Evolutionary conservation across 2,888 invertebrate genomes (phyloP).

Genomic region (Nomada fabriciana): DNA sequence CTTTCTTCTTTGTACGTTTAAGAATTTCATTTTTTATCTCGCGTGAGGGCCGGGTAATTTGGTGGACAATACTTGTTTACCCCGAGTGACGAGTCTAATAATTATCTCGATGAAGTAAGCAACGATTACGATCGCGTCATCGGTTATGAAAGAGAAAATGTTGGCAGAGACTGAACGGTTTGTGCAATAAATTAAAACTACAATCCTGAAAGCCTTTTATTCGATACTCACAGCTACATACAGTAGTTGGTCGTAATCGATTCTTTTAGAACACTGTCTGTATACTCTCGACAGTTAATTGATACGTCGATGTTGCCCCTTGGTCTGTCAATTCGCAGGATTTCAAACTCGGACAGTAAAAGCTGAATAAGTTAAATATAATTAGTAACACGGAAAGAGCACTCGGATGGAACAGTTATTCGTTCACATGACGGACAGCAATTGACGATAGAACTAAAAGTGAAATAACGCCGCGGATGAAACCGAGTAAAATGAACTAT

Average conservation of each 20-base stretch:
- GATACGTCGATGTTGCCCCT: not conserved
- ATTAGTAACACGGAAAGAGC: no score
- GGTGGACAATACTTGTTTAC: not conserved
- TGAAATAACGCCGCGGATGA: no score
- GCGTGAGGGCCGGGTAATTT: not conserved
- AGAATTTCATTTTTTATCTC: no score
- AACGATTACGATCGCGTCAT: conserved; percentile 19
- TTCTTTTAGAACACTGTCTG: no score
- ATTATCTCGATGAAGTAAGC: not conserved
- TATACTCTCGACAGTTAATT: not conserved
- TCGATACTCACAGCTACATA: not conserved
- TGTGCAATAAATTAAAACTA: conserved; percentile 15
- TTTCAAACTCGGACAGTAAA: no score
- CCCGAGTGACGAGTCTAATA: not conserved
- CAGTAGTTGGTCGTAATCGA: not conserved
- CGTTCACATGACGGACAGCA: no score
- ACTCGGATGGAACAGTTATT: no score
- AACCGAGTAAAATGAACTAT: no score
- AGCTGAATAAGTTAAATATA: no score
- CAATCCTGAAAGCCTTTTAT: not conserved
- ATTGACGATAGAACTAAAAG: no score
- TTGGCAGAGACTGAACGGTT: not conserved
- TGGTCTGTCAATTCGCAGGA: no score
- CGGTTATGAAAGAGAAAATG: not conserved
- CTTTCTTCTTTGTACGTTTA: no score